Conservation (phyloP, 1,140 invertebrate species). For the Cepaea nemoralis region DNA sequence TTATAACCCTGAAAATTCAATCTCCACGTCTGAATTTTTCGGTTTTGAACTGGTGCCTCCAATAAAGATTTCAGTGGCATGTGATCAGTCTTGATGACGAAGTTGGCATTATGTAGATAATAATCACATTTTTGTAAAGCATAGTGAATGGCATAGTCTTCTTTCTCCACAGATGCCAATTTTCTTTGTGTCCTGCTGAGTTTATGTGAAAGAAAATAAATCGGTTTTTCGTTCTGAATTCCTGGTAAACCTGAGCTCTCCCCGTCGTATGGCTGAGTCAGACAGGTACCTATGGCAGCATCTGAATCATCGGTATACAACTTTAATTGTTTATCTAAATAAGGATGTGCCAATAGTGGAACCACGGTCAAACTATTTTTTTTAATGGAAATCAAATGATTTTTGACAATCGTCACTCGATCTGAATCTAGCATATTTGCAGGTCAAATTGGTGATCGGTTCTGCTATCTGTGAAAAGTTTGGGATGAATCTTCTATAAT, state of each 20-base stretch:
- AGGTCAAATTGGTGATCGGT: neutral
- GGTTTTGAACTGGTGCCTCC: neutral
- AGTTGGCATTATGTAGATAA: neutral
- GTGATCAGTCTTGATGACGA: constrained; percentile 24
- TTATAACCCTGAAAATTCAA: neutral
- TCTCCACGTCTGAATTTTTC: neutral
- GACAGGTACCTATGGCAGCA: neutral
- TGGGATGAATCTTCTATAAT: neutral
- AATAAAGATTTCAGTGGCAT: neutral
- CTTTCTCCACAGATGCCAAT: constrained; percentile 6
- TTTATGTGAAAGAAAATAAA: constrained; percentile 9
- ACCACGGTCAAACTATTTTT: neutral
- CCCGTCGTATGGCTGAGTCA: neutral
- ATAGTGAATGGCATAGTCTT: constrained; percentile 13
- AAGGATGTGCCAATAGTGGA: neutral
- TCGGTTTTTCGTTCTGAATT: neutral
- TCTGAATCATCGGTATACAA: constrained; percentile 30
- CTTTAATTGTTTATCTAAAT: neutral
- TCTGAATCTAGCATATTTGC: constrained; percentile 16
- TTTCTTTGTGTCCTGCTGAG: neutral
- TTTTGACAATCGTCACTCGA: constrained; percentile 28
- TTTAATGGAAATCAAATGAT: constrained; percentile 17
- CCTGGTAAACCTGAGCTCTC: neutral
- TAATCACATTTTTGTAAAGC: constrained; percentile 23
- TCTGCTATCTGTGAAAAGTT: constrained; percentile 25